These are phyloP conservation scores for Scrobipalpa costella DNA, from an alignment of 2,888 invertebrate genomes.

Conservation along the genomic window DNA sequence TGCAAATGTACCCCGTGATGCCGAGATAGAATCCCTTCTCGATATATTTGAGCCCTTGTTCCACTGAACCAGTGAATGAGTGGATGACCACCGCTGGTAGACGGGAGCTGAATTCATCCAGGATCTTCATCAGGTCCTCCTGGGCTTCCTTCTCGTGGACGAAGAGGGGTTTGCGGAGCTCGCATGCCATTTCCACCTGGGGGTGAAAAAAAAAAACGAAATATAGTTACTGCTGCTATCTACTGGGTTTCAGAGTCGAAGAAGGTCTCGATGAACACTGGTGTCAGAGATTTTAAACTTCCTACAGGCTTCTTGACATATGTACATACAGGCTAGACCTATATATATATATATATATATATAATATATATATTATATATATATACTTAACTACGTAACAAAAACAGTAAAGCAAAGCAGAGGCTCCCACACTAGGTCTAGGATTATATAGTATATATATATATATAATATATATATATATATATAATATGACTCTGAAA, in stretches of 20 bases:
- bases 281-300: too few species aligned
- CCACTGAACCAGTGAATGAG: slow-evolving; percentile 94
- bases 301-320: too few species aligned
- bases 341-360: too few species aligned
- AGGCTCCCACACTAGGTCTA: too few species aligned
- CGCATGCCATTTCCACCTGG: slow-evolving; percentile 91
- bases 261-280: too few species aligned
- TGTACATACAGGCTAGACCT: too few species aligned
- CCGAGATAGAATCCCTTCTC: slow-evolving; percentile 93
- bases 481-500: too few species aligned
- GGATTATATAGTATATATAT: too few species aligned
- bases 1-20: slow-evolving; percentile 88
- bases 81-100: slow-evolving; percentile 94
- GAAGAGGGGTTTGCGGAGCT: slow-evolving; percentile 92
- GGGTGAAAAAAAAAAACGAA: background rate
- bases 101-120: slow-evolving; percentile 64
- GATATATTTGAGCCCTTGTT: slow-evolving; percentile 90
- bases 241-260: background rate
- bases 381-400: too few species aligned
- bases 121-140: slow-evolving; percentile 89
- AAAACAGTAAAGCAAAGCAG: too few species aligned
- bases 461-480: too few species aligned
- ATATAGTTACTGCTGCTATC: background rate
- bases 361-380: too few species aligned
- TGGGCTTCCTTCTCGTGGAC: slow-evolving; percentile 97